Base-by-base conservation (phyloP, 1,140 invertebrate genomes). In the Brachionus calyciflorus region DNA sequence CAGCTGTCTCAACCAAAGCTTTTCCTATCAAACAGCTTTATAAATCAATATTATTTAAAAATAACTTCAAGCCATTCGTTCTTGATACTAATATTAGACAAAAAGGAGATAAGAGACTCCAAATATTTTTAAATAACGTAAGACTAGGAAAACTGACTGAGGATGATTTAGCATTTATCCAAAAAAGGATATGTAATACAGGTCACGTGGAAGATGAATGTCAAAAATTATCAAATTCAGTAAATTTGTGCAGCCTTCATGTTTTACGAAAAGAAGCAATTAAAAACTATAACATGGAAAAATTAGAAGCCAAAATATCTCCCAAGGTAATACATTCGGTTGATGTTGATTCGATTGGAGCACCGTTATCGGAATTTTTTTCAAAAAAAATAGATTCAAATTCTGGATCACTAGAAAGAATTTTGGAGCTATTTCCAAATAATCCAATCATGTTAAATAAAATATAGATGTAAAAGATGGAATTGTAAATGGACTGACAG, bases 11-110 rank as follows among this genome's bases (percentile, higher is more conserved):
- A 12, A 55, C 21, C 3, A 10, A 1, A 9, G 28, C 5, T 4
- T 30, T 55, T 17, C 53, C 24, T 7, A 26, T 55, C 2, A 6
- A 55, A 14, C 53, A 55, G 26, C 21, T 55, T 12, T 55, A 55
- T 21, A 28, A 10, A 12, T 55, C 53, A 1, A 17, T 28, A 55
- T 55, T 55, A 28, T 55, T 55, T 30, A 55, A 9, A 17, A 12
- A 17, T 3, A 55, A 55, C 21, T 55, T 55, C 28, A 30, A 12
- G 12, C 24, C 53, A 2, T 55, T 55, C 24, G 3, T 55, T 55
- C 14, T 55, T 10, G 53, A 55, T 10, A 55, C 53, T 28, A 55
- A 55, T 55, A 21, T 55, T 28, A 10, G 53, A 55, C 53, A 55
- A 12, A 3, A 55, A 28, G 28, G 9, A 28, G 24, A 55, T 12